Evolutionary conservation across 1,140 invertebrate genomes (phyloP), one percentile per base, ranked within the genome.

Genomic region (Microplitis demolitor): DNA sequence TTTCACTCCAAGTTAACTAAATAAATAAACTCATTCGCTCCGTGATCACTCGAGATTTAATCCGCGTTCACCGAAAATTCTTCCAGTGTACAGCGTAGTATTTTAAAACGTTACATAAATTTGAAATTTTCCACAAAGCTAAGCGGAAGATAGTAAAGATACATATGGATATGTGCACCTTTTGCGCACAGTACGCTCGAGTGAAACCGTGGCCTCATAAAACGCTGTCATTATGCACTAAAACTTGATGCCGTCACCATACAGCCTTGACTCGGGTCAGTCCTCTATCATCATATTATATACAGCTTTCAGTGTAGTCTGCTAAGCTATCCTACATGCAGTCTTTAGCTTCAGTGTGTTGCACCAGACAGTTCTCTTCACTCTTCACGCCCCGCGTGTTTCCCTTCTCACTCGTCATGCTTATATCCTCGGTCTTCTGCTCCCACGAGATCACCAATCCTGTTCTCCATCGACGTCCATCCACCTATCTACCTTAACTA

Each of bases 181-280:
- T 24, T 24, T n/a, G 14, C 24, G 39, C 11, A 51, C 9, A 45
- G 45, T 31, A 31, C 34, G 39, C 39, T 39, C 53, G 16, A 33
- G 14, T 53, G 13, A 16, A 34, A 53, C 35, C 45, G 45, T 79
- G 78, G 80, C 75, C 73, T 82, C 80, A 78, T 80, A 81, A 79
- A 80, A 78, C 79, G 80, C 78, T 77, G 84, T 83, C 84, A 86
- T 87, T 85, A 85, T 86, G 84, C 85, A 86, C 84, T 85, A 85
- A 82, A 85, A 87, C 82, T 81, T 83, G 71, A 58, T 87, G 85
- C 82, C 84, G 84, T 85, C 83, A 87, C 82, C 82, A 78, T 78
- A 80, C 83, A 87, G 85, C 85, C 85, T 87, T 87, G 85, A 83
- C 83, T 87, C 84, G 84, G 85, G 85, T 87, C 85, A 86, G 82